Evolutionary conservation across 2,888 invertebrate genomes (phyloP).

Genomic region (Fabriciana adippe): DNA sequence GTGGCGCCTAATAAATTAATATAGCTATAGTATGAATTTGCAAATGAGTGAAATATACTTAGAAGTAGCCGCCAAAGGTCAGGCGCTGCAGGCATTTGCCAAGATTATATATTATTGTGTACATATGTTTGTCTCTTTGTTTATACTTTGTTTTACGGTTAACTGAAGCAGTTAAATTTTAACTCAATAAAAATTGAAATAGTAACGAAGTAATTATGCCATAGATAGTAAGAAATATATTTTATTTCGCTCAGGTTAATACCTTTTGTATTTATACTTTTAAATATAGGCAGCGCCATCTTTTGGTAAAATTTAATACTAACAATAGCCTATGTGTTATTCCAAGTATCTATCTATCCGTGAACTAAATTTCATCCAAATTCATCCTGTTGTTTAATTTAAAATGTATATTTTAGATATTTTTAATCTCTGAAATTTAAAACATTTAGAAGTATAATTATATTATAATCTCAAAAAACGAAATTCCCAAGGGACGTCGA

Average conservation of each 20-base stretch:
- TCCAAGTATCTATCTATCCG: no score
- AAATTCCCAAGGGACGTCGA: slow-evolving; percentile 1
- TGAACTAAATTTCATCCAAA: no score
- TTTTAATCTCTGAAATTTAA: not conserved
- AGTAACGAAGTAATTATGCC: no score
- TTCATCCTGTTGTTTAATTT: not conserved
- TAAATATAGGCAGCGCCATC: no score
- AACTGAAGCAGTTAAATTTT: no score
- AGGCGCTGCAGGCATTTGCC: slow-evolving; percentile 14
- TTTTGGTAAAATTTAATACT: no score
- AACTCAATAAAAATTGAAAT: no score
- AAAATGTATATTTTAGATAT: not conserved
- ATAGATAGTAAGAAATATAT: no score
- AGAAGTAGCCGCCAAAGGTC: slow-evolving; percentile 10
- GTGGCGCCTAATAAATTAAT: slow-evolving; percentile 16
- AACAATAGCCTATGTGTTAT: no score
- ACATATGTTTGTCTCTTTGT: not conserved
- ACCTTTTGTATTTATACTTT: no score
- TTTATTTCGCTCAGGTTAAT: no score
- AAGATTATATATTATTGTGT: not conserved
- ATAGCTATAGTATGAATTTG: slow-evolving; percentile 11
- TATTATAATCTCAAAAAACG: slow-evolving; percentile 4
- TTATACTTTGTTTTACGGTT: no score
- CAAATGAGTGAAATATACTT: slow-evolving; percentile 4
- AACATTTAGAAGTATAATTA: slow-evolving; percentile 9